Conservation (phyloP, 2,797 vertebrate species). For the Syndactyla subalaris region DNA sequence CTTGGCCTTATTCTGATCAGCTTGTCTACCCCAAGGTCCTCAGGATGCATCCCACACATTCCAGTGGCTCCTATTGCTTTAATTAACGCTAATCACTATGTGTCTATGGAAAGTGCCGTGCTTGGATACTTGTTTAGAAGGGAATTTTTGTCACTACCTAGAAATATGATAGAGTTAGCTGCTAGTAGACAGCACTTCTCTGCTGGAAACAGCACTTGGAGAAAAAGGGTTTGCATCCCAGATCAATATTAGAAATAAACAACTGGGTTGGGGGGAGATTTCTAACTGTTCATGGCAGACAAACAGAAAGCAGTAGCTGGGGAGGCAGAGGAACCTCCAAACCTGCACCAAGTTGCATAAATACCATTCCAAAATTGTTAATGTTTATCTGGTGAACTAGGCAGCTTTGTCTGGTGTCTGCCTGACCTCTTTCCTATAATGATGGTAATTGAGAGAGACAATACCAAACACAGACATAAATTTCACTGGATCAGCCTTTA, state of each 20-base stretch:
- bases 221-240: background rate
- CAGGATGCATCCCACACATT: background rate
- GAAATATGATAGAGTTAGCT: background rate
- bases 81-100: background rate
- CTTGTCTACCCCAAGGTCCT: background rate
- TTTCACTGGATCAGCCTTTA: background rate
- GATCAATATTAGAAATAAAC: background rate
- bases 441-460: background rate
- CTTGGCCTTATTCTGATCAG: background rate
- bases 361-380: background rate
- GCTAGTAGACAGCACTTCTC: background rate
- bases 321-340: background rate
- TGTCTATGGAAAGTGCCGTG: background rate
- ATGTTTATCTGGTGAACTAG: background rate
- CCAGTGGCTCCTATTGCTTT: background rate
- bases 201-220: background rate
- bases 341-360: background rate
- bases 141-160: background rate
- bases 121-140: background rate
- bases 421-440: background rate
- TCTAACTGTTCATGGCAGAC: background rate
- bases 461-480: background rate
- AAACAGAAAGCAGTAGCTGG: fast-evolving
- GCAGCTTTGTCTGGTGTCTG: background rate
- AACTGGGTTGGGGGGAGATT: background rate